phyloP scores from a whole-genome alignment of 2,797 vertebrate genomes.

The Macropus fuliginosus region DNA sequence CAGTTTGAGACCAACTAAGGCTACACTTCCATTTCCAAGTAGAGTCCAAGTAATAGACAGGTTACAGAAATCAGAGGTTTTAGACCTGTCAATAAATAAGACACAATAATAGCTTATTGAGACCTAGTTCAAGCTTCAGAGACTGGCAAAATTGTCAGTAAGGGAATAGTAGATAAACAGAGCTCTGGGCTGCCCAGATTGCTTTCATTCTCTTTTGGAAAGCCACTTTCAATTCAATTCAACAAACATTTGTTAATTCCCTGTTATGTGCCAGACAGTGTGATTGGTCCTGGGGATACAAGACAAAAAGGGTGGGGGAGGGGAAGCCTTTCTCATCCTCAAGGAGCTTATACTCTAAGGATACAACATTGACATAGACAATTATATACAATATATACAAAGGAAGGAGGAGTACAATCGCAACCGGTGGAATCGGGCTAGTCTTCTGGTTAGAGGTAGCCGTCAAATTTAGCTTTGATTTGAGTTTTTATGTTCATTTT shows the following conservation, averaged over 20 bases:
- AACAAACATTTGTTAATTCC: not conserved
- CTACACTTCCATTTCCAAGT: not conserved
- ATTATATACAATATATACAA: not conserved
- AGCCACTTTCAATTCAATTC: not conserved
- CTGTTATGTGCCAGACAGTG: not conserved
- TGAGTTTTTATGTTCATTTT: not conserved
- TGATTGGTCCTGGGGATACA: not conserved
- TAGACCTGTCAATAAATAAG: not conserved
- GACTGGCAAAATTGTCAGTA: not conserved
- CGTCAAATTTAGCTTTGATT: not conserved
- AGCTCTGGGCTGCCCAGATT: not conserved
- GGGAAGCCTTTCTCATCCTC: not conserved
- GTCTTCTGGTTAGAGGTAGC: not conserved
- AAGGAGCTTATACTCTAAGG: not conserved
- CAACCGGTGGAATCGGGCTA: not conserved
- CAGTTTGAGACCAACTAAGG: not conserved
- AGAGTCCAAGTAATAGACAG: not conserved
- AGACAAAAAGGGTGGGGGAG: not conserved
- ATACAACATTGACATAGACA: not conserved
- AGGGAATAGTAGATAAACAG: not conserved
- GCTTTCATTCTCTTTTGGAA: not conserved
- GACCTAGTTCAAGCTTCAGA: not conserved
- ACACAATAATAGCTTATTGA: not conserved
- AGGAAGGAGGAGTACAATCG: not conserved
- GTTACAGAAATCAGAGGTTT: not conserved